Conservation (phyloP, 2,113 vertebrate species). For the Plectropomus leopardus region DNA sequence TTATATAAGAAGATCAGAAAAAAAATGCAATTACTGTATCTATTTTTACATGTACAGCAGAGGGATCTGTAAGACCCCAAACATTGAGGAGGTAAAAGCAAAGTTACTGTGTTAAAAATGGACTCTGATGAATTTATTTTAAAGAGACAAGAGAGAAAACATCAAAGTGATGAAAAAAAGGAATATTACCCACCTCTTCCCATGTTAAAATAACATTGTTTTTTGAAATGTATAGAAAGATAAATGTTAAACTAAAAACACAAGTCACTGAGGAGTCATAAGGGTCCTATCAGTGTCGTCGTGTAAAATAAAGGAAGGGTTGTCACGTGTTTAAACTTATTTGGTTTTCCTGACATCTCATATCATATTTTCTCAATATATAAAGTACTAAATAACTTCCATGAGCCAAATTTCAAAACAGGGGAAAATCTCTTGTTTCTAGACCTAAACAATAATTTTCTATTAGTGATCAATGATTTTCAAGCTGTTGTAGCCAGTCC, state of each 20-base stretch:
- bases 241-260: not conserved
- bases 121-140: not conserved
- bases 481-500: no score
- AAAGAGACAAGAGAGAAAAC: no score
- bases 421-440: not conserved
- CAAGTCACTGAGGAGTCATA: not conserved
- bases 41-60: not conserved
- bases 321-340: not conserved
- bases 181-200: no score
- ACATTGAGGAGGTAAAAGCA: not conserved
- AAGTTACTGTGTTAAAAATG: not conserved
- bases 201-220: no score
- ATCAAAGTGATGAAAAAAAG: no score
- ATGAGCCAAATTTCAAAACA: not conserved
- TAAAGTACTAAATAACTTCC: not conserved
- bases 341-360: not conserved
- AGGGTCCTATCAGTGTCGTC: no score
- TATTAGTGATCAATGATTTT: no score
- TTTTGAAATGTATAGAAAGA: not conserved
- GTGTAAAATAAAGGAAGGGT: no score
- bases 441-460: not conserved
- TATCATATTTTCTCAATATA: not conserved
- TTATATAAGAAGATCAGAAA: not conserved
- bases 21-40: not conserved
- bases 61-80: not conserved